Evolutionary conservation across 2,113 vertebrate species (phyloP).

Genomic region (Oreochromis aureus): DNA sequence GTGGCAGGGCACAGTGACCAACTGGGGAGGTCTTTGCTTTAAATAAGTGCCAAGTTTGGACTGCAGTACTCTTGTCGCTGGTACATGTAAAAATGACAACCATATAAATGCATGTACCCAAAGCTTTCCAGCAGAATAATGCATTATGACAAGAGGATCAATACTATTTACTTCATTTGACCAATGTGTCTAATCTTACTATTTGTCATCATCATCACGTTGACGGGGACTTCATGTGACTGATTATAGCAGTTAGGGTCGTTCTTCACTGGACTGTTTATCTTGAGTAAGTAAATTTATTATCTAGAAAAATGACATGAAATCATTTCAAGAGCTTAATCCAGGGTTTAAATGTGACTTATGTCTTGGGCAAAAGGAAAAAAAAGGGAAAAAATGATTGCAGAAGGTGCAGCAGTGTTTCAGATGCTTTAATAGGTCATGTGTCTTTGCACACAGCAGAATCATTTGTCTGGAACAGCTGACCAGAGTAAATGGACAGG

Average conservation of each 20-base stretch:
- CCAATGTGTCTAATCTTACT: neutral
- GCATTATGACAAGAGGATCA: neutral
- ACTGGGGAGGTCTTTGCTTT: neutral
- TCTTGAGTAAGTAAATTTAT: neutral
- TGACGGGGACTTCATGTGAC: neutral
- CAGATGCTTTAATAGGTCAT: neutral
- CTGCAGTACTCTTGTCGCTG: neutral
- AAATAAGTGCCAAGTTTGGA: neutral
- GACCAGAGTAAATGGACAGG: neutral
- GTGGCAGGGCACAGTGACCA: neutral
- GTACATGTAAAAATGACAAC: neutral
- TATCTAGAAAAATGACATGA: neutral
- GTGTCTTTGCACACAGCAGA: conserved; percentile 4
- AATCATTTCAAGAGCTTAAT: neutral
- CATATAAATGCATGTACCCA: neutral
- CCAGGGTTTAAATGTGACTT: neutral
- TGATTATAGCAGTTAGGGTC: neutral
- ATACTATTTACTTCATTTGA: neutral
- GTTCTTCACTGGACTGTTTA: neutral
- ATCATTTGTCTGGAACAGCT: neutral
- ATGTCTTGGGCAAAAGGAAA: neutral
- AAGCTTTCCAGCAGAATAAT: neutral
- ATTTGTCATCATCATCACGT: neutral
- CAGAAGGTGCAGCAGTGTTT: neutral
- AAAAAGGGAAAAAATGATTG: neutral